phyloP scores from a whole-genome alignment of 1,140 invertebrate genomes.

The Apis mellifera region Amel_HAv3.1 CM009936.2:12746501-12747000 shows the following conservation, averaged over 20 bases:
- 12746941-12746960: constrained; percentile 64
- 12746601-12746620: constrained; percentile 3
- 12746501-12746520: too few relatives aligned
- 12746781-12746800: constrained; percentile 26
- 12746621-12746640: constrained; percentile 4
- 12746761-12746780: constrained; percentile 15
- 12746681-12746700: constrained; percentile 3
- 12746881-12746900: constrained; percentile 72
- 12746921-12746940: constrained; percentile 59
- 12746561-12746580: neutral
- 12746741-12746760: constrained; percentile 41
- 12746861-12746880: constrained; percentile 66
- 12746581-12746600: neutral
- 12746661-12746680: neutral
- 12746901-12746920: constrained; percentile 72
- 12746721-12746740: constrained; percentile 19
- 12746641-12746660: neutral
- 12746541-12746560: too few relatives aligned
- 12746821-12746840: constrained; percentile 62
- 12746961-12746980: constrained; percentile 62
- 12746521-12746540: neutral
- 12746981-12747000: constrained; percentile 60
- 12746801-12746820: constrained; percentile 54
- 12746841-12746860: constrained; percentile 51
- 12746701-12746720: constrained; percentile 13